Base-by-base conservation (phyloP, 2,888 invertebrate species). In the Euphydryas editha region DNA sequence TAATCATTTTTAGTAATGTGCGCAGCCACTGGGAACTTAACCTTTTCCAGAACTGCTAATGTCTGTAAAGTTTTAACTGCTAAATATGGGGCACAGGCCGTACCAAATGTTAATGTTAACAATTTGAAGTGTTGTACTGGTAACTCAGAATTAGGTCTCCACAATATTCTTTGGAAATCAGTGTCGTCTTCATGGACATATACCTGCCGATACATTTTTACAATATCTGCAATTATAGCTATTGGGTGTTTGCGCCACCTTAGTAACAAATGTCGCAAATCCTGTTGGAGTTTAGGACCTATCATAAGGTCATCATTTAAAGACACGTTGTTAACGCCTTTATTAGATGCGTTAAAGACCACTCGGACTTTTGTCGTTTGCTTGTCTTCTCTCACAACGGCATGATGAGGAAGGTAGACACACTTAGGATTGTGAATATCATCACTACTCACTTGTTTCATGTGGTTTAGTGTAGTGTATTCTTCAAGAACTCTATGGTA, bases 391-490 rank as follows among this genome's bases (percentile, higher is more conserved):
- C n/a, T n/a, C n/a, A n/a, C n/a, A n/a, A n/a, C n/a, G n/a, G n/a
- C n/a, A n/a, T n/a, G n/a, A n/a, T n/a, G n/a, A n/a, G n/a, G n/a
- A n/a, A n/a, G n/a, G n/a, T n/a, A n/a, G n/a, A n/a, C n/a, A n/a
- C 68, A 75, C 67, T 8, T 36, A 36, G 73, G 58, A 55, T 74
- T 73, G 24, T 75, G 74, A 63, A 74, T 68, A 21, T 72, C 36
- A 8, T 36, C 36, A 36, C 36, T 36, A 36, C 8, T 36, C 4
- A 36, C 36, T 6, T 6, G 36, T 36, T 36, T 36, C 36, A 36
- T 36, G 36, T 36, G 36, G 8, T 36, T 36, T 8, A 36, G 8
- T 6, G 4, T 36, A 36, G 36, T 36, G 8, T 36, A 36, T 36
- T 36, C 36, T 36, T 36, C n/a, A n/a, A n/a, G n/a, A n/a, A n/a